Evolutionary conservation across 92 coral and sea anemone genomes (phyloP).

Genomic region (Parazoanthus swiftii): DNA sequence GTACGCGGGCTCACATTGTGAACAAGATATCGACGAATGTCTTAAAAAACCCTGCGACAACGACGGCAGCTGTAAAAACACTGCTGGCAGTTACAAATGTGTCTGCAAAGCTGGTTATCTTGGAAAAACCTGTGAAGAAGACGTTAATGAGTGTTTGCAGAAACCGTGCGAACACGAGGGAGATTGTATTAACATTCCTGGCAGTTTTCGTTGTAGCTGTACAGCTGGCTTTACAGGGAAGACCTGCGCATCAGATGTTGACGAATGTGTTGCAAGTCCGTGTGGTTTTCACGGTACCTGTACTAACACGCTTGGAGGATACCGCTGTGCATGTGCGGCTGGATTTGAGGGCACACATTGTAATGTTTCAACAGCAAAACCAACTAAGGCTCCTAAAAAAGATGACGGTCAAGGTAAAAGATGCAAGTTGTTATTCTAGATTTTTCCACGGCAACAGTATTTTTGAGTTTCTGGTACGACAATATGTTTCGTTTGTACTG

Average conservation of each 20-base stretch:
- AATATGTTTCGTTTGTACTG: too few relatives aligned
- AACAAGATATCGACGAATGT: neutral
- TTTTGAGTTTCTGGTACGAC: too few relatives aligned
- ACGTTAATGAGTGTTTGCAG: neutral
- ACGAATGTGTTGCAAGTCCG: conserved; percentile 2
- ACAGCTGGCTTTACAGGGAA: conserved; percentile 19
- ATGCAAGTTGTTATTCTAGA: neutral
- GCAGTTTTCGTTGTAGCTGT: neutral
- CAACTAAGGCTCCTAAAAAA: neutral
- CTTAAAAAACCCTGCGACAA: neutral
- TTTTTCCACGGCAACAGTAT: neutral
- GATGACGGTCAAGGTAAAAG: neutral
- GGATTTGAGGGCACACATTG: neutral
- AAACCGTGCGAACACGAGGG: conserved; percentile 18
- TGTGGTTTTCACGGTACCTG: conserved; percentile 13
- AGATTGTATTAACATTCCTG: neutral
- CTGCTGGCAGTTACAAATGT: neutral
- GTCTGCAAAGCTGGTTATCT: neutral
- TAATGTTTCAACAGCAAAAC: neutral
- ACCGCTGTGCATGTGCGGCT: neutral
- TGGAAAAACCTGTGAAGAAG: neutral
- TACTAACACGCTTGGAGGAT: conserved; percentile 1
- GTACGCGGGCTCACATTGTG: conserved; percentile 15
- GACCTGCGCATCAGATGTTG: conserved; percentile 12
- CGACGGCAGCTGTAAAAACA: neutral